phyloP scores from a whole-genome alignment of 1,140 invertebrate species.

The Aphidius ervi region DNA sequence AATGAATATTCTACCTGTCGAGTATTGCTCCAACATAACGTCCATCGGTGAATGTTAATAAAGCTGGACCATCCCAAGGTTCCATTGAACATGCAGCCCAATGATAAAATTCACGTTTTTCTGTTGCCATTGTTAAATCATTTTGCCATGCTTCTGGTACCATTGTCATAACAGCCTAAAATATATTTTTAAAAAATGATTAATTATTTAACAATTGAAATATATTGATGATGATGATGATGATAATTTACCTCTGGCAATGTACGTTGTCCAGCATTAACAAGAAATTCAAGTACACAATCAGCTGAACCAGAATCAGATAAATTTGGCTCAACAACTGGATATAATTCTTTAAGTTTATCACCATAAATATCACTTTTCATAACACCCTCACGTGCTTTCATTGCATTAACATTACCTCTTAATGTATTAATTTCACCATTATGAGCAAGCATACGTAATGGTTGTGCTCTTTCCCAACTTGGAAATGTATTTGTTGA shows the following conservation, averaged over 20 bases:
- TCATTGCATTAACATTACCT: constrained; percentile 98
- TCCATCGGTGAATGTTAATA: constrained; percentile 98
- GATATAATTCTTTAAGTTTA: constrained; percentile 85
- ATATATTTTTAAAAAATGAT: constrained; percentile 4
- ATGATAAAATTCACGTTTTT: constrained; percentile 94
- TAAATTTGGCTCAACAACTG: constrained; percentile 95
- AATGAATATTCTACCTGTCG: constrained; percentile 58
- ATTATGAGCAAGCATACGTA: constrained; percentile 95
- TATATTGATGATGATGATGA: constrained; percentile 5
- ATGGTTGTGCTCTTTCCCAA: constrained; percentile 98
- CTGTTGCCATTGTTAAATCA: constrained; percentile 83
- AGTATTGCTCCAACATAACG: constrained; percentile 89
- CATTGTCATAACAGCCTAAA: constrained; percentile 95
- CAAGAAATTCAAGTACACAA: constrained; percentile 96
- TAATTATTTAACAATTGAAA: neutral
- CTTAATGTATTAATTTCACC: constrained; percentile 98
- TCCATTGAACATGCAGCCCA: constrained; percentile 98
- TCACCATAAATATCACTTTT: constrained; percentile 75
- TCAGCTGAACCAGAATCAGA: constrained; percentile 97
- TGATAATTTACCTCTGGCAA: constrained; percentile 74
- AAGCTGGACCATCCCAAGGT: constrained; percentile 96
- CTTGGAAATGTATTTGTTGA: constrained; percentile 99
- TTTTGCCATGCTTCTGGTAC: constrained; percentile 99
- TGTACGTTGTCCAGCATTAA: constrained; percentile 83
- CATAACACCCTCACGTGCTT: constrained; percentile 98